Conservation (phyloP, 2,797 vertebrate genomes). For the Pseudochirops corinnae region DNA sequence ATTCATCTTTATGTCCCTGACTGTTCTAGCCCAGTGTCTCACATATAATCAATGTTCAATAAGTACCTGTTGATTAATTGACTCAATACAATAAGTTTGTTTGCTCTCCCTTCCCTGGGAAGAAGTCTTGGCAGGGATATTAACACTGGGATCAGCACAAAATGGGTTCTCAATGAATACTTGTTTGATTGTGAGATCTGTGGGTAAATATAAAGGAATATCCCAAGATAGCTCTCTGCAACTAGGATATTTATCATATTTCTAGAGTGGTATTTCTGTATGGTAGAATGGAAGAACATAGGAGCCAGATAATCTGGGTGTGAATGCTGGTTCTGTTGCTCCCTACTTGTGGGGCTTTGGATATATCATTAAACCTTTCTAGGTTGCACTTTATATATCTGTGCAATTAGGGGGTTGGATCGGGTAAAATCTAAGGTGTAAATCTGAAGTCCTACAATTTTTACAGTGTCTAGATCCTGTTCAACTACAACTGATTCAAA, state of each 20-base stretch:
- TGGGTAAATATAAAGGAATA: neutral
- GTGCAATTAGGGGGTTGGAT: neutral
- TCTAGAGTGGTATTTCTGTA: neutral
- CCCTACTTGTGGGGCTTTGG: neutral
- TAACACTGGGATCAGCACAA: neutral
- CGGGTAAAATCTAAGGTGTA: neutral
- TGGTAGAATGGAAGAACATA: neutral
- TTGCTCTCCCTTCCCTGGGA: neutral
- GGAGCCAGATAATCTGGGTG: neutral
- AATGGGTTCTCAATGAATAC: neutral
- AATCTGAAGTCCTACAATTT: neutral
- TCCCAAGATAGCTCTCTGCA: neutral
- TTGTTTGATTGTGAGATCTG: neutral
- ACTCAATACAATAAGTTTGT: neutral
- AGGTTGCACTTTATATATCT: neutral
- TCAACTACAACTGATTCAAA: neutral
- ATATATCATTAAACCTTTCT: neutral
- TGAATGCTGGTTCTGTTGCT: neutral
- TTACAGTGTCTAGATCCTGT: neutral
- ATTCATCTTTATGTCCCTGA: neutral
- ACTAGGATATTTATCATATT: neutral
- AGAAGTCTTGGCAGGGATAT: neutral
- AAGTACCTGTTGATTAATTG: neutral
- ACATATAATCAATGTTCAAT: neutral
- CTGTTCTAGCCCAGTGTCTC: neutral